Conservation (phyloP, 64 coral and sea anemone species). For the Astreopora myriophthalma region DNA sequence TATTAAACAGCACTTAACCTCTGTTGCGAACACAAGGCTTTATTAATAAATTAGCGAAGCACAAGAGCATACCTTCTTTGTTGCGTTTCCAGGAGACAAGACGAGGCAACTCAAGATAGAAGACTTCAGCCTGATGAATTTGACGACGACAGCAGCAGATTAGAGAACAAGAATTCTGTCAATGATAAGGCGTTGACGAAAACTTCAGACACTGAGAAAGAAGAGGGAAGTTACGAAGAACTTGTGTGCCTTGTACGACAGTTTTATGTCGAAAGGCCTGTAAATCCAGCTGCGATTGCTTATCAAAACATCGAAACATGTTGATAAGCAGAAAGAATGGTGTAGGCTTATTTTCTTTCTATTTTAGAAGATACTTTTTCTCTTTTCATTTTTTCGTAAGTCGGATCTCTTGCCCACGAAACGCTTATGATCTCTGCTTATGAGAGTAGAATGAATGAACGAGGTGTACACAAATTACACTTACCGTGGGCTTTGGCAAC, state of each 20-base stretch:
- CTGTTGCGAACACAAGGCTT: no score
- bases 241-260: conserved; percentile 91
- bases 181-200: not conserved
- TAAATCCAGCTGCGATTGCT: conserved; percentile 82
- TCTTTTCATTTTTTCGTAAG: no score
- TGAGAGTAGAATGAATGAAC: no score
- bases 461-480: no score
- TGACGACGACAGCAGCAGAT: not conserved
- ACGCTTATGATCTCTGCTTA: no score
- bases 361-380: no score
- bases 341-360: no score
- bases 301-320: conserved; percentile 94
- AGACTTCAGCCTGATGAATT: not conserved
- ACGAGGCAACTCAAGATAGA: not conserved
- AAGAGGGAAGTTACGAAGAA: conserved; percentile 83
- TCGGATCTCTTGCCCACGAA: no score
- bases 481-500: no score
- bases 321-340: not conserved
- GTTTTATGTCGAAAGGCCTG: conserved; percentile 88
- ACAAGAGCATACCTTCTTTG: not conserved
- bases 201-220: not conserved
- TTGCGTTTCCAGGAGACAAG: not conserved
- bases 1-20: no score
- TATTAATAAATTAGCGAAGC: no score
- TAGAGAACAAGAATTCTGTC: not conserved